These are phyloP conservation scores for Meteorus cinctellus DNA, from an alignment of 2,888 invertebrate genomes.

Conservation along the genomic window DNA sequence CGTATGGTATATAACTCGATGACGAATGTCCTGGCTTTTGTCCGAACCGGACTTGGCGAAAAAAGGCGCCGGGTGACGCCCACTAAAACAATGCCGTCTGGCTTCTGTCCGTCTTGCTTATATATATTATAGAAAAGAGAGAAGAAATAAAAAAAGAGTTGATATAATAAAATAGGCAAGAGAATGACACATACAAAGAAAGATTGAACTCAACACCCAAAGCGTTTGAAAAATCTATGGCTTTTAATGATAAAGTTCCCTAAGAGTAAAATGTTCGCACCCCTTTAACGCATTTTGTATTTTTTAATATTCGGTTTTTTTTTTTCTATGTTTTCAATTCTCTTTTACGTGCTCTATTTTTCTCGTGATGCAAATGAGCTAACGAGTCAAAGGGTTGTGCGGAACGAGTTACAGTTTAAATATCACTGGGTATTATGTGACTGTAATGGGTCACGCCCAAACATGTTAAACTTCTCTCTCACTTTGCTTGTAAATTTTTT, in stretches of 20 bases:
- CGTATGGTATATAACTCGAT: slow-evolving; percentile 54
- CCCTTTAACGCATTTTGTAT: slow-evolving; percentile 40
- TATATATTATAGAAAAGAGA: too few species aligned
- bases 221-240: slow-evolving; percentile 17
- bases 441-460: slow-evolving; percentile 71
- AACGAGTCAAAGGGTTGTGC: slow-evolving; percentile 64
- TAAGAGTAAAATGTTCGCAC: not conserved
- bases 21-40: slow-evolving; percentile 58
- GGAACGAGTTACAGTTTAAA: slow-evolving; percentile 70
- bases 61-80: slow-evolving; percentile 65
- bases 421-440: slow-evolving; percentile 68
- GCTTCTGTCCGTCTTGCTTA: slow-evolving; percentile 33
- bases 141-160: too few species aligned
- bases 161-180: not conserved
- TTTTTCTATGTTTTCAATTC: slow-evolving; percentile 40
- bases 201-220: not conserved
- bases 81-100: slow-evolving; percentile 56
- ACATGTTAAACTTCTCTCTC: slow-evolving; percentile 43
- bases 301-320: slow-evolving; percentile 26
- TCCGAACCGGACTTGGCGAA: slow-evolving; percentile 60
- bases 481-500: slow-evolving; percentile 24
- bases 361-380: slow-evolving; percentile 66
- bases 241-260: slow-evolving; percentile 21
- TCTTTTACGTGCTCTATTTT: slow-evolving; percentile 47
- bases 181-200: slow-evolving; percentile 10